Conservation (phyloP, 1,140 invertebrate genomes). For the Camponotus vicinus region DNA sequence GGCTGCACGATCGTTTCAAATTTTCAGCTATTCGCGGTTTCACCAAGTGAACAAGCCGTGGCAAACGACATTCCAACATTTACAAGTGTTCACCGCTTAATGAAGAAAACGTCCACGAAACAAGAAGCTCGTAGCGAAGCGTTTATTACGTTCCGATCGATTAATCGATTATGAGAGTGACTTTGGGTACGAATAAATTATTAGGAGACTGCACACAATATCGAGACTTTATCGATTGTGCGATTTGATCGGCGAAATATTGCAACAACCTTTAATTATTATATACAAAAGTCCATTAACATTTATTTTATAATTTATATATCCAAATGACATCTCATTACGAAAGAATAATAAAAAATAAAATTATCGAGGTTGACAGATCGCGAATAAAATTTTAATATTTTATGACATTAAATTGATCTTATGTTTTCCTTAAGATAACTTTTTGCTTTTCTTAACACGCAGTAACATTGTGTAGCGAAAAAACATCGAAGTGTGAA, state of each 20-base stretch:
- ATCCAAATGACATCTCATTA: constrained; percentile 4
- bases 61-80: constrained; percentile 61
- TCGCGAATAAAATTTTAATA: not conserved
- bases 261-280: not conserved
- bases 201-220: not conserved
- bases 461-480: not conserved
- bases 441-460: not conserved
- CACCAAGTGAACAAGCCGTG: constrained; percentile 34
- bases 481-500: constrained; percentile 9
- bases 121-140: constrained; percentile 34
- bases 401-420: not conserved
- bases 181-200: not conserved
- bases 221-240: not conserved
- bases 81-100: constrained; percentile 54
- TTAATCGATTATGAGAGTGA: constrained; percentile 39
- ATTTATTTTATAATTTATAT: not conserved
- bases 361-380: not conserved
- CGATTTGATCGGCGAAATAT: not conserved
- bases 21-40: constrained; percentile 68
- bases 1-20: constrained; percentile 64
- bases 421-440: constrained; percentile 1
- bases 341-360: not conserved
- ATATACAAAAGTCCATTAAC: not conserved
- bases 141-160: constrained; percentile 44
- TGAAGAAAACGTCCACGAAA: constrained; percentile 62